Conservation (phyloP, 2,113 vertebrate species). For the Furnarius figulus region DNA sequence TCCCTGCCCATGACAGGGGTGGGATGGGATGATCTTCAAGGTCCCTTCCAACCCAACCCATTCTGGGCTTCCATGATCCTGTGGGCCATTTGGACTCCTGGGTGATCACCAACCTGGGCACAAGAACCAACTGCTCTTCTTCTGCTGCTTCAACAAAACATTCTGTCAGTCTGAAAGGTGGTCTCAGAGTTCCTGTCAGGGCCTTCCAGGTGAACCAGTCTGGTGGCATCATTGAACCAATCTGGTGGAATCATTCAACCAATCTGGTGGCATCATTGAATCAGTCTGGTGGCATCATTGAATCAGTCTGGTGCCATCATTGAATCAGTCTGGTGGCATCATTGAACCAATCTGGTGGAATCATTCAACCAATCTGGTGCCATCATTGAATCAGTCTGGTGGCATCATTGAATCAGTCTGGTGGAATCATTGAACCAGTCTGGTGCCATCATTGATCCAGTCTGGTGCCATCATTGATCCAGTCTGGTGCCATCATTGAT, state of each 20-base stretch:
- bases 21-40: accelerated
- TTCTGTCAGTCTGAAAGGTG: neutral
- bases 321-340: neutral
- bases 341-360: too few species aligned
- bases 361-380: too few species aligned
- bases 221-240: neutral
- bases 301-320: neutral
- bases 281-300: too few species aligned
- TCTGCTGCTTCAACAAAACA: neutral
- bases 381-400: too few species aligned
- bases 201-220: neutral
- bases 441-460: too few species aligned
- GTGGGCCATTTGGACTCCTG: neutral
- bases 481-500: too few species aligned
- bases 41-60: neutral
- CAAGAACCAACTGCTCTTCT: neutral
- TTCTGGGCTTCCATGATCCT: neutral
- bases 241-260: too few species aligned
- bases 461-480: too few species aligned
- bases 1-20: neutral
- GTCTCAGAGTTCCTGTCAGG: neutral
- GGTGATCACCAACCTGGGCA: neutral
- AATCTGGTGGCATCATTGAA: too few species aligned
- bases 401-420: too few species aligned
- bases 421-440: too few species aligned